phyloP scores from a whole-genome alignment of 1,140 invertebrate genomes.

The Aphelinus certus region DNA sequence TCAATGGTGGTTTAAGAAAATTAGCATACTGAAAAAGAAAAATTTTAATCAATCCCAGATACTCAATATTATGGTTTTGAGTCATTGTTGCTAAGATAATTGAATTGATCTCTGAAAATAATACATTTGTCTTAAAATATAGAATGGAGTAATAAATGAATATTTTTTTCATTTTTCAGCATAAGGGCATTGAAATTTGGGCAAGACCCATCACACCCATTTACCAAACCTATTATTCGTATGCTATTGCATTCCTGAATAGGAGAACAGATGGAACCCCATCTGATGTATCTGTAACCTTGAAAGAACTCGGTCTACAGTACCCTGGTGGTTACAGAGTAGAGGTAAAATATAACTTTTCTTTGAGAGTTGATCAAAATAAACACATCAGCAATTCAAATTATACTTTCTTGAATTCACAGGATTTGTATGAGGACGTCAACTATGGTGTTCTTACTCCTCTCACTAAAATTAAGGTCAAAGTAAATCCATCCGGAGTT shows the following conservation, averaged over 20 bases:
- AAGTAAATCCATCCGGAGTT: constrained; percentile 93
- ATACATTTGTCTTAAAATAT: too few species aligned
- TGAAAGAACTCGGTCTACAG: constrained; percentile 83
- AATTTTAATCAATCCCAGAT: constrained; percentile 11
- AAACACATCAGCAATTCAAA: not conserved
- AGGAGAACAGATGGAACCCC: constrained; percentile 89
- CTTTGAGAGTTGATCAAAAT: not conserved
- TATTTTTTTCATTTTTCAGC: constrained; percentile 68
- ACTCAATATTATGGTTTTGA: not conserved
- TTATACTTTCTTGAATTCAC: constrained; percentile 12
- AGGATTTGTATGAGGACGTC: constrained; percentile 88
- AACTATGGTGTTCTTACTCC: constrained; percentile 85
- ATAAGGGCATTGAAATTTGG: constrained; percentile 93
- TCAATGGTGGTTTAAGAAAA: too few species aligned
- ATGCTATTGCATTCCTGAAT: constrained; percentile 88
- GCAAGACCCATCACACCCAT: constrained; percentile 85
- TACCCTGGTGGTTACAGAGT: constrained; percentile 84
- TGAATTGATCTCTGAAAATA: too few species aligned
- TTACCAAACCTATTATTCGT: constrained; percentile 84
- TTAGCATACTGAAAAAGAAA: not conserved
- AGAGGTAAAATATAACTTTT: constrained; percentile 69
- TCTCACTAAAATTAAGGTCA: constrained; percentile 89
- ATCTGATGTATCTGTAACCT: constrained; percentile 85
- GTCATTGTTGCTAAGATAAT: not conserved
- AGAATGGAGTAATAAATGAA: constrained; percentile 15